Evolutionary conservation across 2,888 invertebrate species (phyloP), one percentile per base, ranked within the genome.

Genomic region (Elegia similella): DNA sequence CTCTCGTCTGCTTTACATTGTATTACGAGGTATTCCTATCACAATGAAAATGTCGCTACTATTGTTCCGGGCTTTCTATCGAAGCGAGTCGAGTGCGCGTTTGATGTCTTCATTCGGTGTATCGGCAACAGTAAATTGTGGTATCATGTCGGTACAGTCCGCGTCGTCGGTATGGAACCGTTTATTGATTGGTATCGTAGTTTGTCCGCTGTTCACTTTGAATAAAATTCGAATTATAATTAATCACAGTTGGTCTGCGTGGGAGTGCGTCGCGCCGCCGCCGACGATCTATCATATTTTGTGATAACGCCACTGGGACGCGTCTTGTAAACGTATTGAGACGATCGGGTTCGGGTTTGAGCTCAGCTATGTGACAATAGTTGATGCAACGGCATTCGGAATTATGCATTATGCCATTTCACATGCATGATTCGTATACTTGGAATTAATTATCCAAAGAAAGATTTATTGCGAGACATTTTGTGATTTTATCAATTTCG

Each of bases 181-280:
- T 88, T 91, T 90, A 91, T 90, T 90, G 91, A 91, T 91, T 89
- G 84, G 89, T 91, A 91, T 90, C 90, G 80, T 88, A 80, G 88
- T 88, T 88, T 88, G 89, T 88, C 84, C 86, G 89, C 84, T 89
- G 89, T 89, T 87, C 88, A 84, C 91, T 91, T 91, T 91, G 90
- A 91, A 91, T 91, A 91, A 91, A 89, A 91, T 89, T 90, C 90
- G 89, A 91, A 91, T 91, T 91, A 91, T 91, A 89, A 91, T 90
- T 90, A 91, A 90, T 91, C 90, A 90, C 86, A 81, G 77, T 76
- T 76, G 78, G 78, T 79, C 78, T 80, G 88, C 90, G 90, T 90
- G 91, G 90, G 90, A 88, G 90, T 87, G 84, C 86, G 83, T 82
- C 82, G 87, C 84, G 82, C 79, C 77, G 76, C 76, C 78, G 73